Percentiles rank a stretch among this genome's conserved stretches.
Conservation (phyloP, 2,888 invertebrate species). For the Sinhomidia bicolor region DNA sequence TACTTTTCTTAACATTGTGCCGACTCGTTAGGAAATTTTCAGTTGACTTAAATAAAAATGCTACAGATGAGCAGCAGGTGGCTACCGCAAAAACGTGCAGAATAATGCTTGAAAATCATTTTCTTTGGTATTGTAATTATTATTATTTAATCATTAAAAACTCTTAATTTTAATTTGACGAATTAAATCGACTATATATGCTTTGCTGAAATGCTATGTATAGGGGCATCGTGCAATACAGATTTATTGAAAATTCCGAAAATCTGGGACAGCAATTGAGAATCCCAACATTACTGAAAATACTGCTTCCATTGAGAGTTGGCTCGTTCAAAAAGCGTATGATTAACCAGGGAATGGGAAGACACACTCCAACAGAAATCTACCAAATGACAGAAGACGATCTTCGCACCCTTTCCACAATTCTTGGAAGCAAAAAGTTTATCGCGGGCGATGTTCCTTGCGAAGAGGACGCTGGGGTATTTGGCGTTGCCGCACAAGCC, state of each 20-base stretch:
- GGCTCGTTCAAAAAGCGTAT: slow-evolving; percentile 22
- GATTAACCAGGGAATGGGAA: slow-evolving; percentile 73
- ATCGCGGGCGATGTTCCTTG: slow-evolving; percentile 77
- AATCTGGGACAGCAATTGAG: neutral
- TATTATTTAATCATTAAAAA: too few species aligned
- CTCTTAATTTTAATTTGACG: slow-evolving; percentile 13
- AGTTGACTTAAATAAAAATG: slow-evolving; percentile 80
- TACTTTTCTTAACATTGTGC: too few species aligned
- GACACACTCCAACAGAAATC: slow-evolving; percentile 72
- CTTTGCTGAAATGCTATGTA: too few species aligned
- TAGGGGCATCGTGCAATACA: slow-evolving; percentile 20
- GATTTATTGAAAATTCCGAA: slow-evolving; percentile 2
- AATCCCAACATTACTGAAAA: slow-evolving; percentile 23
- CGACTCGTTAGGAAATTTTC: slow-evolving; percentile 80
- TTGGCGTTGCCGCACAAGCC: slow-evolving; percentile 81
- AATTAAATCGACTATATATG: too few species aligned
- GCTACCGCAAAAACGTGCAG: slow-evolving; percentile 81
- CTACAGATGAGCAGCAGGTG: slow-evolving; percentile 80
- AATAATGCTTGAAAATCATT: slow-evolving; percentile 82
- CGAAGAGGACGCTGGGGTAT: slow-evolving; percentile 81
- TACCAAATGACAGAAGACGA: slow-evolving; percentile 69
- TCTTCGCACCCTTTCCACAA: slow-evolving; percentile 68
- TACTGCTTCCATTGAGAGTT: neutral
- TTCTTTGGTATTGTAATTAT: too few species aligned
- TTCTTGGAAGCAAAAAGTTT: slow-evolving; percentile 75